Evolutionary conservation across 2,888 invertebrate species (phyloP), one percentile per base, ranked within the genome.

Genomic region (Ormyrus nitidulus): DNA sequence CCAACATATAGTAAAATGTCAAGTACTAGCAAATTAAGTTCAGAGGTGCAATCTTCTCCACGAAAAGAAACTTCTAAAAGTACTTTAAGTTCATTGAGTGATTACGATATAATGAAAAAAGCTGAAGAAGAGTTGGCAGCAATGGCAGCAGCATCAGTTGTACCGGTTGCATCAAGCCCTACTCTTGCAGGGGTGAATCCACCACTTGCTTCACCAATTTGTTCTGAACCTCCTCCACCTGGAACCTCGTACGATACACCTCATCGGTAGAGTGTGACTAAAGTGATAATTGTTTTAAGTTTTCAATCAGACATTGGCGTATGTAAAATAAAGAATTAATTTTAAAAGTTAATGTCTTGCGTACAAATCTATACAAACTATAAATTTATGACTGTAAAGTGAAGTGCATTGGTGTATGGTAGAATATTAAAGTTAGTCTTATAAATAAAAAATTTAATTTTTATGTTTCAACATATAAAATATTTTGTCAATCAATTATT

Each of bases 61-160:
- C 10, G 62, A 54, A 86, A 86, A 68, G 85, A 88, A 66, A 85
- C 84, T 34, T 34, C 34, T 48, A 88, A 88, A 77, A 91, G 92
- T 82, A 92, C 92, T 5, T 85, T 93, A 53, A 91, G 93, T 83
- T 91, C 92, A 0, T 85, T 93, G 65, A 92, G 92, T 54, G 93
- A 93, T 84, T 91, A 92, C 79, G 93, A 93, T 83, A 85, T 93
- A 53, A 92, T 93, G 48, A 91, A 92, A 81, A 93, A 93, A 87
- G 93, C 93, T 0, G 92, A 92, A 48, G 93, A 93, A 86, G 92
- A 93, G 91, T 86, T 93, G 72, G 92, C 91, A 0, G 91, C 92
- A 56, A 88, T 89, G n/a, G 89, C 83, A 65, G 86, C 83, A 3
- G 84, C 80, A 9, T 71, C 82, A 9, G 79, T 34, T 34, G 4